A percentile compares a stretch with the other conserved stretches of the same genome.
Conservation (phyloP, 2,797 vertebrate genomes). For the Rhyacichthys aspro region DNA sequence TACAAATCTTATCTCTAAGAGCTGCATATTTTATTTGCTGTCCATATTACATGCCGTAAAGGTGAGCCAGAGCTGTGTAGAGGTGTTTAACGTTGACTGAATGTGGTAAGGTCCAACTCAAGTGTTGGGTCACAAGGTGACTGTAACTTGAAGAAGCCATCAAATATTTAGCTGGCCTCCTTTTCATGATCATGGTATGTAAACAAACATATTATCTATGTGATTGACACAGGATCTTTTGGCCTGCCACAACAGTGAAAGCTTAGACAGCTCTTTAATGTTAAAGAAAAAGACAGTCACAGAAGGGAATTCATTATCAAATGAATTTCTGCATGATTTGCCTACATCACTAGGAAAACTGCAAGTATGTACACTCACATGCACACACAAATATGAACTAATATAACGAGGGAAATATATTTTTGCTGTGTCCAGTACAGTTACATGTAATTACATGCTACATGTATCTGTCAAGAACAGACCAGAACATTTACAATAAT, state of each 20-base stretch:
- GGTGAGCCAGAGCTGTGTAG: conserved; percentile 45
- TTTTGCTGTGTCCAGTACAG: conserved; percentile 20
- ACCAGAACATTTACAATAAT: no score
- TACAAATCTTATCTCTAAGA: conserved; percentile 17
- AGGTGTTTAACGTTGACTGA: conserved; percentile 71
- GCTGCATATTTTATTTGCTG: conserved; percentile 35
- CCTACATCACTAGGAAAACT: conserved; percentile 14
- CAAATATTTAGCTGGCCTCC: conserved; percentile 77
- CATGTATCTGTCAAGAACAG: no score
- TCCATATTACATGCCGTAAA: conserved; percentile 36
- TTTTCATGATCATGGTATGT: conserved; percentile 76
- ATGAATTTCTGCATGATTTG: conserved; percentile 39
- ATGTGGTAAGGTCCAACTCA: conserved; percentile 50
- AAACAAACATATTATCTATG: conserved; percentile 77
- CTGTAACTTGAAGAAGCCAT: conserved; percentile 80
- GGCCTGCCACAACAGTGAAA: conserved; percentile 56
- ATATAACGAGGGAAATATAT: neutral
- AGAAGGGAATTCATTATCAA: conserved; percentile 44
- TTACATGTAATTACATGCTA: no score
- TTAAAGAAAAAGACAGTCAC: conserved; percentile 49
- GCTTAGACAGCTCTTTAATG: conserved; percentile 58
- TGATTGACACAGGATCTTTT: conserved; percentile 66
- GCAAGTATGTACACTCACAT: conserved; percentile 15
- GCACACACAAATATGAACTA: neutral
- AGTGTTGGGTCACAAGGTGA: conserved; percentile 71